Conservation (phyloP, 1,140 invertebrate genomes). For the Chlorops oryzae region DNA sequence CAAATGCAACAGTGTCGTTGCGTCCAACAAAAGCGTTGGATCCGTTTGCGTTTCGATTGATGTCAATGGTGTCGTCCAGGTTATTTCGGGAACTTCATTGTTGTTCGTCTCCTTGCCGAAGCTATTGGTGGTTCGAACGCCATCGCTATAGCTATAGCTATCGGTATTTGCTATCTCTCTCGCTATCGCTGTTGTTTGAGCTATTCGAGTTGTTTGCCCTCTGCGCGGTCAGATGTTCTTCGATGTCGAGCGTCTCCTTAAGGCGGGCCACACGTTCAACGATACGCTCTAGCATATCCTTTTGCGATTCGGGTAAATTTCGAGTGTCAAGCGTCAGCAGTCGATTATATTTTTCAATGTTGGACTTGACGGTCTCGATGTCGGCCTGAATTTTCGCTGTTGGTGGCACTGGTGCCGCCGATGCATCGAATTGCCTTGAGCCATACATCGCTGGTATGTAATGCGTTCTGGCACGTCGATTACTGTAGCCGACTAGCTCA, state of each 20-base stretch:
- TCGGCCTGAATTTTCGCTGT: conserved; percentile 39
- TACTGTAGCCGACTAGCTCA: conserved; percentile 43
- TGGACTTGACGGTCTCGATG: conserved; percentile 42
- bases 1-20: conserved; percentile 36
- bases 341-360: conserved; percentile 43
- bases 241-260: conserved; percentile 40
- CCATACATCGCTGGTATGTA: conserved; percentile 19
- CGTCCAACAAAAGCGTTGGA: conserved; percentile 38
- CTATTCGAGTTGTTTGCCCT: neutral
- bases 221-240: conserved; percentile 25
- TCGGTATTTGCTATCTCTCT: neutral
- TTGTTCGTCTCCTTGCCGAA: neutral
- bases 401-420: conserved; percentile 20
- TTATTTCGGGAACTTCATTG: too few relatives aligned
- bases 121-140: too few relatives aligned
- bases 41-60: conserved; percentile 37
- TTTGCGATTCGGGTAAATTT: conserved; percentile 43
- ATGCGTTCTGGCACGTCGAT: conserved; percentile 40
- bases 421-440: neutral
- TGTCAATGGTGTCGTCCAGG: conserved; percentile 23
- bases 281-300: conserved; percentile 45
- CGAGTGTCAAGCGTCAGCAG: conserved; percentile 40
- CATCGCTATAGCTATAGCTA: neutral
- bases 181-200: neutral
- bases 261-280: conserved; percentile 43